Evolutionary conservation across 1,140 invertebrate species (phyloP).

Genomic region (Hypsibius dujardini): DNA sequence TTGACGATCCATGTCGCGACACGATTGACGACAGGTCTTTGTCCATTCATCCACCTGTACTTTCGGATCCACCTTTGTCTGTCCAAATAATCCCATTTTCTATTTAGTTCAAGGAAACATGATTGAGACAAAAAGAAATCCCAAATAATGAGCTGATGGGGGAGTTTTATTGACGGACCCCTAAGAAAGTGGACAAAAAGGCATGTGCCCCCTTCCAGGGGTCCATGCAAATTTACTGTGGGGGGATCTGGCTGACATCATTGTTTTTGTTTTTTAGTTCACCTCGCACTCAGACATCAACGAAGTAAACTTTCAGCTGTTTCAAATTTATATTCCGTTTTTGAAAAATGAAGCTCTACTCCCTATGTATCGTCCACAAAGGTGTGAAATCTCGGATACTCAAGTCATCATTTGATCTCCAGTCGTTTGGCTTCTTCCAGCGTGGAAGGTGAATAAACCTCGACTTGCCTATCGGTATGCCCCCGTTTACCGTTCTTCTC

Average conservation of each 20-base stretch:
- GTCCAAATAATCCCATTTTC: conserved; percentile 11
- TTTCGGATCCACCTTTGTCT: conserved; percentile 11
- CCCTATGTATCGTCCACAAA: conserved; percentile 69
- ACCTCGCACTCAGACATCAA: too few relatives aligned
- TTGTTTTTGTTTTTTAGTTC: too few relatives aligned
- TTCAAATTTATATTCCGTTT: too few relatives aligned
- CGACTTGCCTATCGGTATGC: not conserved
- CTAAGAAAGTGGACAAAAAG: too few relatives aligned
- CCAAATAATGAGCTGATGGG: too few relatives aligned
- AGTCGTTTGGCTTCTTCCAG: conserved; percentile 89
- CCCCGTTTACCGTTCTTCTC: conserved; percentile 20
- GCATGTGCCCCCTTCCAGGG: too few relatives aligned
- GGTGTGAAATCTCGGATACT: conserved; percentile 51
- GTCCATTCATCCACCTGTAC: conserved; percentile 9
- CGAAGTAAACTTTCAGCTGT: too few relatives aligned
- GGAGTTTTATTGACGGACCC: too few relatives aligned
- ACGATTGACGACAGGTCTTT: conserved; percentile 15
- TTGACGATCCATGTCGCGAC: not conserved
- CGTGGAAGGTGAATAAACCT: conserved; percentile 37
- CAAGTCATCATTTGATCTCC: conserved; percentile 69
- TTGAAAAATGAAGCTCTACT: conserved; percentile 57
- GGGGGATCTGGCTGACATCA: too few relatives aligned
- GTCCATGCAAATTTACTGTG: too few relatives aligned
- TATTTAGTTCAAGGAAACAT: too few relatives aligned
- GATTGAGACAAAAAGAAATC: too few relatives aligned